Evolutionary conservation across 2,113 vertebrate genomes (phyloP), one percentile per base, ranked within the genome.

Genomic region (Notarius quadriscutis): DNA sequence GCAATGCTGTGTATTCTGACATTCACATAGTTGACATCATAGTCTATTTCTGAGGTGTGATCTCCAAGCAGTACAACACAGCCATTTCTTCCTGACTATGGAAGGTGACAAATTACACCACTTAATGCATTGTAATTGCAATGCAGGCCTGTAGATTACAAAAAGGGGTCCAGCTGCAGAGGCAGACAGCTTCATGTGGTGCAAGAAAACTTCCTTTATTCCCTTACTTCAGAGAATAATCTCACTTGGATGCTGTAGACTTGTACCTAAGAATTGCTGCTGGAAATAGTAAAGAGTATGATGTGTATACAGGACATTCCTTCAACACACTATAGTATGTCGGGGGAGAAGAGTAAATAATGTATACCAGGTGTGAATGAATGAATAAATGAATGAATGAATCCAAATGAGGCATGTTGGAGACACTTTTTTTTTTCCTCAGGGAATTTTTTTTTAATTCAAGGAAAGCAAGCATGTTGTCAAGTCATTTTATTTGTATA

Each of bases 11-110:
- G 15, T 15, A 57, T 0, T 17, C 53, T 14, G 30, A 57, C 27
- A 57, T 67, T 10, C 27, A n/a, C n/a, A 15, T 48, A 84, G 72
- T 41, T 84, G 63, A 86, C 74, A 67, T 65, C 58, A 67, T 67
- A 5, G 18, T 81, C 55, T 87, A 83, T 78, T 78, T 87, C 9
- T 67, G 22, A 12, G 5, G 22, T 63, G 10, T 27, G 83, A 50
- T 80, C 12, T 86, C 25, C 34, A 69, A 30, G n/a, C 25, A 69
- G 5, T 1, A 50, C 75, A n/a, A 11, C 6, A 7, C 18, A 25
- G 20, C 1, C 48, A 48, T 8, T 55, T 82, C 34, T n/a, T 84
- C n/a, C 8, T n/a, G 15, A 9, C 50, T 18, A 12, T 27, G 14
- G n/a, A 53, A 34, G 6, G 41, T 62, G 15, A 27, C 17, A 71